phyloP scores from a whole-genome alignment of 64 coral and sea anemone species.

The Montipora cactus region DNA sequence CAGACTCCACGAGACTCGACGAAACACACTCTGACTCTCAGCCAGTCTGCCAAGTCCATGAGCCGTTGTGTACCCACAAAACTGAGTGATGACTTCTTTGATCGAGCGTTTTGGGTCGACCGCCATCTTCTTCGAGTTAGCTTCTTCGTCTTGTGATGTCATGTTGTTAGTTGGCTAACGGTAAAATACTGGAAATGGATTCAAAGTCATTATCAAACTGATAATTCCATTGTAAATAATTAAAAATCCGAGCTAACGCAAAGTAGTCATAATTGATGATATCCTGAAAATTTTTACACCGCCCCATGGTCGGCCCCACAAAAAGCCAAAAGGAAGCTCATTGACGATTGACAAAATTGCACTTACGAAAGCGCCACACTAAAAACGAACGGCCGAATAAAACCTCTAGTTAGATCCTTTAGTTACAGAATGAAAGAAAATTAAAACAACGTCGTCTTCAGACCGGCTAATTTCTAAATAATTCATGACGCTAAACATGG shows the following conservation, averaged over 20 bases:
- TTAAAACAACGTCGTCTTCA: not conserved
- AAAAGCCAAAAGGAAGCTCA: too few species aligned
- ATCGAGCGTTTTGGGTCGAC: not conserved
- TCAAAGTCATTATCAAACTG: not conserved
- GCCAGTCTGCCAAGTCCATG: slow-evolving; percentile 66
- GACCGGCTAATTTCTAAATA: not conserved
- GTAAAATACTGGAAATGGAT: not conserved
- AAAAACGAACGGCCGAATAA: too few species aligned
- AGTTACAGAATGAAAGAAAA: not conserved
- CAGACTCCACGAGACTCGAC: slow-evolving; percentile 39
- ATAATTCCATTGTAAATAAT: not conserved
- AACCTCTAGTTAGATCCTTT: too few species aligned
- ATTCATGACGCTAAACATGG: not conserved
- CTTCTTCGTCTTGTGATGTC: not conserved
- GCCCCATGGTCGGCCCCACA: too few species aligned
- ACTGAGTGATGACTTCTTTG: not conserved
- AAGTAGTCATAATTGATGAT: not conserved
- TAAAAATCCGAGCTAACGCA: not conserved
- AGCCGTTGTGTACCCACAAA: slow-evolving; percentile 76
- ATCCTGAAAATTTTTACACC: not conserved
- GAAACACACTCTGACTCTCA: slow-evolving; percentile 4
- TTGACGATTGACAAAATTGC: too few species aligned
- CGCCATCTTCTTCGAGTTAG: not conserved
- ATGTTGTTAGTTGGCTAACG: not conserved
- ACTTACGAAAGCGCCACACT: too few species aligned